Evolutionary conservation across 2,888 invertebrate species (phyloP).

Genomic region (Mesorhabditis sp.): DNA sequence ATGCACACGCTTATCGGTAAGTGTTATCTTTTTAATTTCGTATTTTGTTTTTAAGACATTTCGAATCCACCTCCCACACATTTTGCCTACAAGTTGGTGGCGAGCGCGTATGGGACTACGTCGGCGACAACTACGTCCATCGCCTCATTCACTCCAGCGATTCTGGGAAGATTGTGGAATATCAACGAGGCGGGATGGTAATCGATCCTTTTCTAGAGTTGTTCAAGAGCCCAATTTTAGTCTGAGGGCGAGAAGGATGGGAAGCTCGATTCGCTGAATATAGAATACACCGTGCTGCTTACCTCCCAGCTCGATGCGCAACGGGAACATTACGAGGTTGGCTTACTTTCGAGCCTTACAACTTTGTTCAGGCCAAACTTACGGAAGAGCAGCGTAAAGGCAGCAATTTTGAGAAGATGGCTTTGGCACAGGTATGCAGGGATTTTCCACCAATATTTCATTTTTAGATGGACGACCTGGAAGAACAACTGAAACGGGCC

Average conservation of each 20-base stretch:
- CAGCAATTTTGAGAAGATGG: conserved; percentile 59
- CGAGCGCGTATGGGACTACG: conserved; percentile 98
- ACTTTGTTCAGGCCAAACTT: conserved; percentile 16
- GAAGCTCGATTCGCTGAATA: conserved; percentile 87
- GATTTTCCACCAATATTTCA: neutral
- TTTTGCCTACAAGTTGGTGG: conserved; percentile 80
- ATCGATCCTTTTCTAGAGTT: neutral
- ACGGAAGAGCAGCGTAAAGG: conserved; percentile 71
- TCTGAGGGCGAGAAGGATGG: conserved; percentile 64
- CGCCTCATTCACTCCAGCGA: conserved; percentile 74
- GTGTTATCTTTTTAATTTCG: neutral
- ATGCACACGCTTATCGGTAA: conserved; percentile 83
- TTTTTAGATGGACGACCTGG: conserved; percentile 62
- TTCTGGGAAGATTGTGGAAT: conserved; percentile 67
- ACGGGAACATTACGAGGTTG: conserved; percentile 72
- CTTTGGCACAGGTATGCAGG: conserved; percentile 51
- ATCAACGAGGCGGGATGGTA: conserved; percentile 35
- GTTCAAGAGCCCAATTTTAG: neutral
- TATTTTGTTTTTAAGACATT: conserved; percentile 71
- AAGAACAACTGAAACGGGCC: conserved; percentile 64
- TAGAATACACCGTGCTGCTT: conserved; percentile 91
- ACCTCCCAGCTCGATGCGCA: conserved; percentile 93
- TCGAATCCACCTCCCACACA: conserved; percentile 88
- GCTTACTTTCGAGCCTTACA: neutral
- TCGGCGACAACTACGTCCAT: conserved; percentile 93